These are phyloP conservation scores for Tholera decimalis DNA, from an alignment of 2,888 invertebrate species.

Conservation along the genomic window DNA sequence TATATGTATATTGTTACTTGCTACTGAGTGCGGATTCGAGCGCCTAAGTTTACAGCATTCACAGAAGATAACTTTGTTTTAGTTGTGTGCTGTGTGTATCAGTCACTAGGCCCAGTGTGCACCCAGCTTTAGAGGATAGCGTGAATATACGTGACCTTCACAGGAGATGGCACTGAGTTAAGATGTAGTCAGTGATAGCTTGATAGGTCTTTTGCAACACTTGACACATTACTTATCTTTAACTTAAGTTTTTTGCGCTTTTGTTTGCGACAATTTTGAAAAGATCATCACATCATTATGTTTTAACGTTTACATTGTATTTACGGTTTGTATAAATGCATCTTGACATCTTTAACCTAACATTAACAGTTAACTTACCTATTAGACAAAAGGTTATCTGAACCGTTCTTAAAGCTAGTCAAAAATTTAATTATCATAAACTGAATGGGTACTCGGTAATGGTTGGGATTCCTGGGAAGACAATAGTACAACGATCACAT, in stretches of 20 bases:
- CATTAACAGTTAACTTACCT: no score
- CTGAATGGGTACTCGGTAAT: no score
- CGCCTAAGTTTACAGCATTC: no score
- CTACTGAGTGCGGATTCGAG: no score
- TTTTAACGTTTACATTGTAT: background rate
- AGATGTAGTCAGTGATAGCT: constrained; percentile 33
- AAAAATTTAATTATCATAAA: no score
- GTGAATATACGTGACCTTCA: constrained; percentile 42
- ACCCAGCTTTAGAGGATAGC: background rate
- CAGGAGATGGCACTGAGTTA: constrained; percentile 20
- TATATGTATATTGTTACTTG: no score
- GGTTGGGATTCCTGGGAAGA: no score
- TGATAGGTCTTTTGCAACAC: constrained; percentile 31
- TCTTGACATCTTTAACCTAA: background rate
- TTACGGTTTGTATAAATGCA: background rate
- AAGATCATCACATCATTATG: background rate
- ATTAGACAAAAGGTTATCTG: no score
- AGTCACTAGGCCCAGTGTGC: background rate
- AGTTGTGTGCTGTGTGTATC: background rate
- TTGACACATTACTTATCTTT: constrained; percentile 22
- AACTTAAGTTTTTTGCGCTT: constrained; percentile 2
- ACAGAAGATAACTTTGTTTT: no score
- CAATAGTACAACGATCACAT: no score
- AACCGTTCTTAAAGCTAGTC: no score
- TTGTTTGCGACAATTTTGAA: constrained; percentile 13